Conservation (phyloP, 2,888 invertebrate genomes). For the Paralinhomoeus sp. region DNA sequence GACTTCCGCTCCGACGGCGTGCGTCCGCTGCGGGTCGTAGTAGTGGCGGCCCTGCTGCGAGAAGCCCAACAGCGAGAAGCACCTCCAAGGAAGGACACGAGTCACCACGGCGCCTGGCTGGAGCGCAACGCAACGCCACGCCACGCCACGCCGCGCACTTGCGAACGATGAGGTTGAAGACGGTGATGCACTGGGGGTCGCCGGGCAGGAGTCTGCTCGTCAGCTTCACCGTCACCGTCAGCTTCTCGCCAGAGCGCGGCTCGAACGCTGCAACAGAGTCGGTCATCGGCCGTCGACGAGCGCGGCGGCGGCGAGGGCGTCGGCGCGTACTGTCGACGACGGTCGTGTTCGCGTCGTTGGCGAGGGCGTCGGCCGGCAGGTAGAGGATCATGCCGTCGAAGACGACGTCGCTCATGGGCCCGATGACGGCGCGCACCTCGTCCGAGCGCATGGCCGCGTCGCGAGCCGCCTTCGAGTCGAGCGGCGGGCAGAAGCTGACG, state of each 20-base stretch:
- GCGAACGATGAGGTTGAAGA: slow-evolving; percentile 20
- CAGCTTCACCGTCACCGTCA: slow-evolving; percentile 15
- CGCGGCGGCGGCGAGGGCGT: too few species aligned
- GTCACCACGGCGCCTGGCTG: too few species aligned
- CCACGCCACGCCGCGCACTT: too few species aligned
- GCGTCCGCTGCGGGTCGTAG: slow-evolving; percentile 30
- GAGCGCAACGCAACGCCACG: too few species aligned
- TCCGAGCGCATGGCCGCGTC: too few species aligned
- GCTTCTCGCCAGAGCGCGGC: slow-evolving; percentile 8
- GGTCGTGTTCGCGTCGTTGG: not conserved
- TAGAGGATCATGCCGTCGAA: slow-evolving; percentile 20
- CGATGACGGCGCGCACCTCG: too few species aligned
- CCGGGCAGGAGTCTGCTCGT: slow-evolving; percentile 13
- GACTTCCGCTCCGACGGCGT: slow-evolving; percentile 27
- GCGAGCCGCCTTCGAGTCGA: too few species aligned
- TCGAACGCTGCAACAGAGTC: slow-evolving; percentile 5
- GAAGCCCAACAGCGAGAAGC: slow-evolving; percentile 17
- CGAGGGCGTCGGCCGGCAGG: slow-evolving; percentile 2
- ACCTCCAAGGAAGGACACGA: slow-evolving; percentile 7
- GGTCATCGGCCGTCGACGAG: too few species aligned
- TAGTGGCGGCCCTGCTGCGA: slow-evolving; percentile 21
- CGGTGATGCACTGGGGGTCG: slow-evolving; percentile 18
- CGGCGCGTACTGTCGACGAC: too few species aligned
- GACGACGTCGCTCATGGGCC: slow-evolving; percentile 9
- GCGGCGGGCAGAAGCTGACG: slow-evolving; percentile 10